Evolutionary conservation across 2,797 vertebrate species (phyloP).

Genomic region (Gadopsis marmoratus): DNA sequence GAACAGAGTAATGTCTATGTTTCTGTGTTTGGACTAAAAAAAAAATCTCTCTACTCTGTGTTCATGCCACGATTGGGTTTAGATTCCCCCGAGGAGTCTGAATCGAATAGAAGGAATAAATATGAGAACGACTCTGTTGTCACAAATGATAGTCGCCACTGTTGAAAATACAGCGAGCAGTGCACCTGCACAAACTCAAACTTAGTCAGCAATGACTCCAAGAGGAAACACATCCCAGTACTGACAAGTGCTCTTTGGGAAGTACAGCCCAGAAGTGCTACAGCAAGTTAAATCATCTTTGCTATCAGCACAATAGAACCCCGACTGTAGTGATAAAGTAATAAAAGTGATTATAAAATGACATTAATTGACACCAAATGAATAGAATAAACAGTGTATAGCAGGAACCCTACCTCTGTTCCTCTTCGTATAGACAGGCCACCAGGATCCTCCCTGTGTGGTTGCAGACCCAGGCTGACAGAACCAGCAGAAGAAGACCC

Average conservation of each 20-base stretch:
- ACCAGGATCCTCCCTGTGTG: constrained; percentile 88
- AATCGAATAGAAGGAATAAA: constrained; percentile 14
- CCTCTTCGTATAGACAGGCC: constrained; percentile 85
- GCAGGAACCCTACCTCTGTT: constrained; percentile 67
- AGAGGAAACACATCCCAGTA: neutral
- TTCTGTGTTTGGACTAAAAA: constrained; percentile 1
- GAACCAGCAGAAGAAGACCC: constrained; percentile 83
- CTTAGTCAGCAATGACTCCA: neutral
- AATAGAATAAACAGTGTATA: neutral
- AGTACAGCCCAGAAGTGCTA: neutral
- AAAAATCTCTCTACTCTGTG: neutral
- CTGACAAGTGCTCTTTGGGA: neutral
- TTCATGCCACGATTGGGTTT: neutral
- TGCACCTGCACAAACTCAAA: constrained; percentile 6
- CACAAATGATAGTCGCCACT: constrained; percentile 9
- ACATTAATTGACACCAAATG: neutral
- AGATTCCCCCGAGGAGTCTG: constrained; percentile 5
- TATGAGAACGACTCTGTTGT: neutral
- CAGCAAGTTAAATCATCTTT: constrained; percentile 8
- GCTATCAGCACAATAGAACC: neutral
- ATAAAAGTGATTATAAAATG: neutral
- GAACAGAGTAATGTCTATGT: neutral
- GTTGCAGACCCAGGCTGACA: constrained; percentile 85
- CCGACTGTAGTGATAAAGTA: neutral
- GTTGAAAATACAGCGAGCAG: constrained; percentile 1